phyloP scores from a whole-genome alignment of 1,140 invertebrate species.

The Rhyacophila brunnea region DNA sequence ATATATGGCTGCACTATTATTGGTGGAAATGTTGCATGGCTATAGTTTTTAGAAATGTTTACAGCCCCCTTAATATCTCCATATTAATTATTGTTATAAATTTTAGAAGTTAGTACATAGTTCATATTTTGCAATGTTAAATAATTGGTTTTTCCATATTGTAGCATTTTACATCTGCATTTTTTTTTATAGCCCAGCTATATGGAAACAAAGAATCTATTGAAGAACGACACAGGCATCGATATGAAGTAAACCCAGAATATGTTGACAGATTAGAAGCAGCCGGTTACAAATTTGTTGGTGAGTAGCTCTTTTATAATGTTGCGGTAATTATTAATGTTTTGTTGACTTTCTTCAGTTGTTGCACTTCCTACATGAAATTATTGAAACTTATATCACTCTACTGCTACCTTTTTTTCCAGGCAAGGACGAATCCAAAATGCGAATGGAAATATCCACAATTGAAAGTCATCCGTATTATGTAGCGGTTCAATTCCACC shows the following conservation, averaged over 20 bases:
- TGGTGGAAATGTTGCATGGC: no score
- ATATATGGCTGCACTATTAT: no score
- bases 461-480: conserved; percentile 84
- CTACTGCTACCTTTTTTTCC: conserved; percentile 15
- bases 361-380: not conserved
- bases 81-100: no score
- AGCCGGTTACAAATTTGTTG: conserved; percentile 89
- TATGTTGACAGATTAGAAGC: conserved; percentile 78
- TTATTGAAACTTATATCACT: not conserved
- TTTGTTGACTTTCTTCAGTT: not conserved
- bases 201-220: conserved; percentile 82
- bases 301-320: conserved; percentile 46
- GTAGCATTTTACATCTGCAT: no score
- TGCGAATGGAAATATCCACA: conserved; percentile 84
- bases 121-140: no score
- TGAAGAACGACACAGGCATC: conserved; percentile 95
- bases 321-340: not conserved
- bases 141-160: no score
- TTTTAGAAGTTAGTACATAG: no score
- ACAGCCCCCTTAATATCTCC: no score
- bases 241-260: conserved; percentile 93
- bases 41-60: no score
- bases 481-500: conserved; percentile 96
- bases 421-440: conserved; percentile 67
- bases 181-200: conserved; percentile 64